Percentiles rank a stretch among this genome's conserved stretches.
Conservation (phyloP, 2,888 invertebrate genomes). For the Callimorpha dominula region DNA sequence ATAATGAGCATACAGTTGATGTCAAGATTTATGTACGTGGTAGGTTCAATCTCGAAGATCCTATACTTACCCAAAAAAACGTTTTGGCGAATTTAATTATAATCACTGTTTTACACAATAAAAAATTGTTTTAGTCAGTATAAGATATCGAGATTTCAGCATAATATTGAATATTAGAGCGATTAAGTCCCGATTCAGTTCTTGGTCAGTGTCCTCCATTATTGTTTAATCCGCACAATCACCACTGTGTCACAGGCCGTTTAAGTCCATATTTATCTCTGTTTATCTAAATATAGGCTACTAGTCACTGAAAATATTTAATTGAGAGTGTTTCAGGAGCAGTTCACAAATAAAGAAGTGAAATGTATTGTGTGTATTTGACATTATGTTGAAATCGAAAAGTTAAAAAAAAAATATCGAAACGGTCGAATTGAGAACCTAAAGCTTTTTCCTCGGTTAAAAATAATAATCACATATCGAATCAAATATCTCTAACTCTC, state of each 20-base stretch:
- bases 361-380: too few relatives aligned
- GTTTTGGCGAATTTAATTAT: too few relatives aligned
- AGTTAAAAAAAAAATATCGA: too few relatives aligned
- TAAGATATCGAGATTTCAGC: background rate
- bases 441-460: too few relatives aligned
- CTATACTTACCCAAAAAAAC: too few relatives aligned
- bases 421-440: too few relatives aligned
- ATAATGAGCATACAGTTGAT: conserved; percentile 6
- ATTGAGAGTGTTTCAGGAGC: background rate
- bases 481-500: too few relatives aligned
- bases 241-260: background rate
- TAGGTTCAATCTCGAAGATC: background rate
- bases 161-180: background rate
- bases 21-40: conserved; percentile 11
- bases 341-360: too few relatives aligned
- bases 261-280: background rate
- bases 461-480: too few relatives aligned
- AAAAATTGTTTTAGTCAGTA: background rate
- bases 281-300: background rate
- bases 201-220: background rate
- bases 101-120: too few relatives aligned
- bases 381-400: too few relatives aligned
- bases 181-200: background rate
- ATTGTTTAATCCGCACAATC: background rate
- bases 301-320: background rate